Base-by-base conservation (phyloP, 2,797 vertebrate species). In the Pangasius macronema region DNA sequence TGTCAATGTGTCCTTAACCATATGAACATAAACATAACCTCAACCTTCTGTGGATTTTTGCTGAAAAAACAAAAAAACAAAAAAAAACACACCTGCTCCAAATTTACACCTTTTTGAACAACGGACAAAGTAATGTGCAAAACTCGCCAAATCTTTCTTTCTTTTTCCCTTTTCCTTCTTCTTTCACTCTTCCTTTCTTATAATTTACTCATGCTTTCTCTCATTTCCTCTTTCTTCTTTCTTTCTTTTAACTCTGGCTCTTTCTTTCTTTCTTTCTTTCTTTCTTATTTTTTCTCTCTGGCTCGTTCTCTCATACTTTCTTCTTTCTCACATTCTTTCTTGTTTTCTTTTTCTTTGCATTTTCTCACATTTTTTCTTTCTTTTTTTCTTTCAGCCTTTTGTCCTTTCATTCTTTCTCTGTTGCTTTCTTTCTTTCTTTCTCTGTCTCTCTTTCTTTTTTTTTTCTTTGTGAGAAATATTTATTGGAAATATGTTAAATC, bases 61-160 rank as follows among this genome's bases (percentile, higher is more conserved):
- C 59, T 61, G 59, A 0, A 24, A 61, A 59, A 59, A 22, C 22
- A 0, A 24, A 61, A 59, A 59, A 22, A 59, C 6, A 24, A 1
- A 59, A 2, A 59, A 22, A 61, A 46, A 46, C 42, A 46, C 59
- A 61, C 22, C 59, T 9, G 22, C 59, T 24, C 27, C 22, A 57
- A 57, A 57, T 22, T 57, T 57, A 22, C 0, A 57, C 4, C 3
- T 18, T 55, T 55, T 55, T 3, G 53, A 16, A 2, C 16, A 55
- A 16, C 16, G 53, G 53, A 53, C 55, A 22, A 13, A 65, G n/a
- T 65, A 61, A 11, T 65, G 27, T 65, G 11, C 27, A 65, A 65
- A 63, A 65, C 27, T 1, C 1, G 10, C 53, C 53, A 55, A 18
- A 11, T 8, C 24, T 76, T 1, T 91, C 90, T 93, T 92, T 92